These are phyloP conservation scores for Podarcis siculus DNA, from an alignment of 2,797 vertebrate species.

Conservation along the genomic window DNA sequence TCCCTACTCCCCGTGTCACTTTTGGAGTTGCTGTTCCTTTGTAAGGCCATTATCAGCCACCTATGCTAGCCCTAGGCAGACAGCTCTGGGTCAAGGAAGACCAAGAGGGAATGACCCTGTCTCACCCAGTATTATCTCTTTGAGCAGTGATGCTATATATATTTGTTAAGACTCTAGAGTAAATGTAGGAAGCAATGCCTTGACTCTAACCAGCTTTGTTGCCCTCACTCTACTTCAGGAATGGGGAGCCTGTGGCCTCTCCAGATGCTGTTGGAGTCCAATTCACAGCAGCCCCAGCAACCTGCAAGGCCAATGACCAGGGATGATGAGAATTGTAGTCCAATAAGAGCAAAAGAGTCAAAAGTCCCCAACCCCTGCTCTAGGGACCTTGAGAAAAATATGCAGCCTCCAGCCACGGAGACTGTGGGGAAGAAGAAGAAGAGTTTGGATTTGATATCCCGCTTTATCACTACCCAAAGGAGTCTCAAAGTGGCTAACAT, in stretches of 20 bases:
- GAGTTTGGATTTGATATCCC: too few relatives aligned
- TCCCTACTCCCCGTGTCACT: too few relatives aligned
- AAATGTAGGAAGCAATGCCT: neutral
- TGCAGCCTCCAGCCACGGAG: neutral
- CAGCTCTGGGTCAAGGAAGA: neutral
- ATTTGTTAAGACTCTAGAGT: neutral
- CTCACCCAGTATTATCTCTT: neutral
- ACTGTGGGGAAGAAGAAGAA: too few relatives aligned
- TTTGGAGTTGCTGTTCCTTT: neutral
- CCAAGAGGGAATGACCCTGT: neutral
- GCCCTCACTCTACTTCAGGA: neutral
- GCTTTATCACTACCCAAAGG: too few relatives aligned
- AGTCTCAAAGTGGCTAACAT: too few relatives aligned
- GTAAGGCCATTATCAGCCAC: constrained; percentile 1
- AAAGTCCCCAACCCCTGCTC: too few relatives aligned
- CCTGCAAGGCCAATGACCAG: too few relatives aligned
- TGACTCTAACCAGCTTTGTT: neutral
- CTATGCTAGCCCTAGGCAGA: neutral
- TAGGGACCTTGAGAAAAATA: neutral
- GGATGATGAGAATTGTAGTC: too few relatives aligned
- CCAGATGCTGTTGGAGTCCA: too few relatives aligned
- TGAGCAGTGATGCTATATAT: neutral
- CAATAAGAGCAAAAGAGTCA: too few relatives aligned
- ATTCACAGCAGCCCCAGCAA: too few relatives aligned
- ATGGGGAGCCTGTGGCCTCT: too few relatives aligned